Evolutionary conservation across 2,797 vertebrate genomes (phyloP).

Genomic region (Adrianichthys oophorus): DNA sequence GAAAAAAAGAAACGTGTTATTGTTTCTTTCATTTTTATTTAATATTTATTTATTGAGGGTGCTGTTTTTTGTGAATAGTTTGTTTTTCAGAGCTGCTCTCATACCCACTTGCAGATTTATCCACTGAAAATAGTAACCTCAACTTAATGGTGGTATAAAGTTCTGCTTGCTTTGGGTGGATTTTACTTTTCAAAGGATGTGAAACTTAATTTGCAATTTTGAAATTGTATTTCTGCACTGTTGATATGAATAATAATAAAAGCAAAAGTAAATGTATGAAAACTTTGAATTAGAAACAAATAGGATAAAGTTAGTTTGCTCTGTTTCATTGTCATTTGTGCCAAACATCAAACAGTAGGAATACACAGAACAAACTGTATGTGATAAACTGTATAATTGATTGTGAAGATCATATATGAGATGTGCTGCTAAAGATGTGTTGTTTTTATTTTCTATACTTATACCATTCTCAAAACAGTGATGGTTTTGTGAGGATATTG

Average conservation of each 20-base stretch:
- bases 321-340: neutral
- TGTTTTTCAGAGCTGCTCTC: no score
- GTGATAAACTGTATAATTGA: slow-evolving; percentile 8
- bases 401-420: neutral
- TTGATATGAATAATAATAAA: neutral
- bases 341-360: slow-evolving; percentile 12
- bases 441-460: slow-evolving; percentile 6
- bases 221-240: neutral
- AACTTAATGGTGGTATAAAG: no score
- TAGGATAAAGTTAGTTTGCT: neutral
- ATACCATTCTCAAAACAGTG: slow-evolving; percentile 12
- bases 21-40: no score
- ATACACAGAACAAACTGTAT: neutral
- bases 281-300: neutral
- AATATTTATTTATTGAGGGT: no score
- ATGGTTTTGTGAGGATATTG: slow-evolving; percentile 29
- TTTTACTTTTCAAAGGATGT: no score
- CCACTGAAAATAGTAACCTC: no score
- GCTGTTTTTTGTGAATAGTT: no score
- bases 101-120: no score
- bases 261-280: no score
- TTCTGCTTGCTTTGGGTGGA: no score
- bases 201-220: no score
- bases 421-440: neutral
- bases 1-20: no score